These are phyloP conservation scores for Gryon sp. DNA, from an alignment of 1,140 invertebrate species.

Conservation along the genomic window DNA sequence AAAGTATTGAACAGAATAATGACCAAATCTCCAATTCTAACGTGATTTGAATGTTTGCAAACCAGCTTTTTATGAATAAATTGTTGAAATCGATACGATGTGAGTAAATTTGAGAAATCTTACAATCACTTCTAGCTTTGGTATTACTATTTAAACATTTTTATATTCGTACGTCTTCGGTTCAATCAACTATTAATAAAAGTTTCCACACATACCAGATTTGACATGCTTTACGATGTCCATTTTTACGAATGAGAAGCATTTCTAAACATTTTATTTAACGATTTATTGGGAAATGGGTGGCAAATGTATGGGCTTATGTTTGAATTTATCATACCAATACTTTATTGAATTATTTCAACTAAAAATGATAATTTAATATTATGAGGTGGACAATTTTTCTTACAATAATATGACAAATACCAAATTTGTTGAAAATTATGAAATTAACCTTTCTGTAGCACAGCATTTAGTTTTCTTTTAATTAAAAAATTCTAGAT, in stretches of 20 bases:
- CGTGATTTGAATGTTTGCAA: constrained; percentile 31
- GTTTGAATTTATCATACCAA: constrained; percentile 50
- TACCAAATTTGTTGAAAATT: no score
- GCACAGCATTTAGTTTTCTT: no score
- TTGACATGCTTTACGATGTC: constrained; percentile 61
- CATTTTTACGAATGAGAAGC: constrained; percentile 68
- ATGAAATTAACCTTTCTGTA: no score
- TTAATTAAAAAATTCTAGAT: no score
- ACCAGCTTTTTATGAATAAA: constrained; percentile 22
- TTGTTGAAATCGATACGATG: neutral
- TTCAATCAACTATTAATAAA: constrained; percentile 15
- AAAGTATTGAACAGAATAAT: constrained; percentile 31
- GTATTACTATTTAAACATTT: no score
- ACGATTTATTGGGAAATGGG: constrained; percentile 44
- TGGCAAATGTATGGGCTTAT: constrained; percentile 25
- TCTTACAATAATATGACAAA: no score
- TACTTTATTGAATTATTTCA: constrained; percentile 43
- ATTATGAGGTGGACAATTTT: no score
- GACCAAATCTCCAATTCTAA: constrained; percentile 28
- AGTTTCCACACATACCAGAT: constrained; percentile 5
- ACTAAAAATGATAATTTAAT: no score
- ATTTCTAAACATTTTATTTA: constrained; percentile 69
- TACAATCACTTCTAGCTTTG: no score
- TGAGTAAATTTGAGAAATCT: neutral
- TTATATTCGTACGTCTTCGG: constrained; percentile 30